Evolutionary conservation across 1,140 invertebrate species (phyloP).

Genomic region (Carposina sasakii): DNA sequence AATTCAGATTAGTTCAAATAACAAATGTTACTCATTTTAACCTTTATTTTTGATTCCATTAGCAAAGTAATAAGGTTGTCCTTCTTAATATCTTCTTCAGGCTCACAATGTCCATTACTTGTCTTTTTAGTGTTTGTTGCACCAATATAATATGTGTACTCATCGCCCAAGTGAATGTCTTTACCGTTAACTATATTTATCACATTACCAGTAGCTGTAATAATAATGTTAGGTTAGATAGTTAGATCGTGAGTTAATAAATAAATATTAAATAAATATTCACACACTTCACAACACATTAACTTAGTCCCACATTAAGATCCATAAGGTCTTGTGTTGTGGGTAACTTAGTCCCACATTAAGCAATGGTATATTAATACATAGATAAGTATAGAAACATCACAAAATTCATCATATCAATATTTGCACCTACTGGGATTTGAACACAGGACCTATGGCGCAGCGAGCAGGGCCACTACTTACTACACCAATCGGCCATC

Average conservation of each 20-base stretch:
- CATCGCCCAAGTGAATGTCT: conserved; percentile 53
- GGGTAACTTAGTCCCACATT: background rate
- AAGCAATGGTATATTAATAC: background rate
- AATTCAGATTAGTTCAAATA: background rate
- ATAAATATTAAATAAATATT: background rate
- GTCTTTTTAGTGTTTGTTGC: conserved; percentile 15
- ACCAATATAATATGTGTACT: conserved; percentile 55
- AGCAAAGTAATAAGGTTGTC: conserved; percentile 46
- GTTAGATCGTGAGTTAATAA: background rate
- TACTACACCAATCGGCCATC: no score
- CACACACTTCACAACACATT: background rate
- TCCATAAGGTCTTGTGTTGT: background rate
- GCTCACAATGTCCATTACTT: conserved; percentile 19
- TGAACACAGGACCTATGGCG: no score
- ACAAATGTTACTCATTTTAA: conserved; percentile 12
- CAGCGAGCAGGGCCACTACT: no score
- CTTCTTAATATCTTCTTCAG: conserved; percentile 46
- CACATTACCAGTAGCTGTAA: conserved; percentile 59
- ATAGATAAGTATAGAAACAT: background rate
- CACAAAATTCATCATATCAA: background rate
- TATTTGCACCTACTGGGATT: no score
- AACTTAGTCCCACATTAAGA: background rate
- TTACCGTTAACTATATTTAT: conserved; percentile 62
- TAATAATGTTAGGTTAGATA: conserved; percentile 6
- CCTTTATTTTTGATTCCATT: conserved; percentile 50